A percentile compares a stretch with the other conserved stretches of the same genome.
phyloP scores from a whole-genome alignment of 2,797 vertebrate species.

The Muscicapa striata region DNA sequence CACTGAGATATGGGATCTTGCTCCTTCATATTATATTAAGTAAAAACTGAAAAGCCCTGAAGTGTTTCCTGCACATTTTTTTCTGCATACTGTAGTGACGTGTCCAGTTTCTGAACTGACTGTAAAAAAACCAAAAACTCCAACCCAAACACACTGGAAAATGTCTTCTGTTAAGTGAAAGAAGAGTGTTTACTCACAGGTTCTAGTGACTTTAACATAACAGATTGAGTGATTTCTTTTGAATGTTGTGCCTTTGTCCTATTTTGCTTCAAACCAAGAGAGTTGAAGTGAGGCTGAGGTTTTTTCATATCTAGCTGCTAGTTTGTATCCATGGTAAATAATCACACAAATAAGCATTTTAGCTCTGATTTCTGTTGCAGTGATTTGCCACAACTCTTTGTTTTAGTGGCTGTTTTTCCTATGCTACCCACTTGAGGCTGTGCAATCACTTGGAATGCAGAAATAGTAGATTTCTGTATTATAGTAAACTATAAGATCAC shows the following conservation, averaged over 20 bases:
- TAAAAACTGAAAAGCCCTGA: not conserved
- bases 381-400: not conserved
- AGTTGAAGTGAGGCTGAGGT: not conserved
- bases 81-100: not conserved
- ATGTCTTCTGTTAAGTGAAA: not conserved
- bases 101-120: not conserved
- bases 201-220: not conserved
- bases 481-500: not conserved
- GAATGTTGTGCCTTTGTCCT: not conserved
- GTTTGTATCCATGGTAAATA: not conserved
- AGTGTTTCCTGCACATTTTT: not conserved
- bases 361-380: not conserved
- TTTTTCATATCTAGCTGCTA: not conserved
- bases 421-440: not conserved
- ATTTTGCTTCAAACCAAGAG: not conserved
- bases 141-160: not conserved
- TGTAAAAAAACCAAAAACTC: not conserved
- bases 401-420: not conserved
- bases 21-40: not conserved
- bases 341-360: not conserved
- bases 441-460: not conserved
- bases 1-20: not conserved
- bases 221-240: not conserved
- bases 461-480: not conserved
- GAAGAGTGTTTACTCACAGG: not conserved